phyloP scores from a whole-genome alignment of 92 coral and sea anemone genomes.

The Micromussa lordhowensis region DNA sequence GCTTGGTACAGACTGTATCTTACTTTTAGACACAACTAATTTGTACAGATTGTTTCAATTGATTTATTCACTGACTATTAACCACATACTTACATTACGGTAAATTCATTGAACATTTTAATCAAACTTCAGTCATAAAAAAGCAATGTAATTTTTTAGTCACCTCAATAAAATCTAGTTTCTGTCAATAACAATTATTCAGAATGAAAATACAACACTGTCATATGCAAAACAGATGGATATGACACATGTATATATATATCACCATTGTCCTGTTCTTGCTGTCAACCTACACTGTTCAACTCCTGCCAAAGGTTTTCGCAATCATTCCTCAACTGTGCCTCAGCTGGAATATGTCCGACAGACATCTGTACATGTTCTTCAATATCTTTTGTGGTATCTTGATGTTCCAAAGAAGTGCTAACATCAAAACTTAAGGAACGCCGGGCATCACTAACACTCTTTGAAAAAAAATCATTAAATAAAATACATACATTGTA shows the following conservation, averaged over 20 bases:
- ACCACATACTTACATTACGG: no score
- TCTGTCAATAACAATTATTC: no score
- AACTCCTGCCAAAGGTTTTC: slow-evolving; percentile 66
- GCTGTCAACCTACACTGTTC: slow-evolving; percentile 33
- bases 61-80: no score
- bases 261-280: background rate
- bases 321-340: slow-evolving; percentile 56
- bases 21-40: no score
- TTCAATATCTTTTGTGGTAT: background rate
- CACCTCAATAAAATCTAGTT: no score
- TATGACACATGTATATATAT: no score
- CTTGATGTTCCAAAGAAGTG: slow-evolving; percentile 7
- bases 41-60: no score
- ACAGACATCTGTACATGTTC: background rate
- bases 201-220: no score
- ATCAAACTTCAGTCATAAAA: background rate
- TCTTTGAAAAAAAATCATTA: background rate
- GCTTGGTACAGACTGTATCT: no score
- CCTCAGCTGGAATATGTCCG: slow-evolving; percentile 31
- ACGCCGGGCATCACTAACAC: slow-evolving; percentile 17
- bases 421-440: slow-evolving; percentile 13
- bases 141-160: background rate
- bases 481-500: no score
- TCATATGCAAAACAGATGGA: no score
- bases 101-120: no score